These are phyloP conservation scores for Pemphredon lugubris DNA, from an alignment of 2,888 invertebrate genomes.

Conservation along the genomic window DNA sequence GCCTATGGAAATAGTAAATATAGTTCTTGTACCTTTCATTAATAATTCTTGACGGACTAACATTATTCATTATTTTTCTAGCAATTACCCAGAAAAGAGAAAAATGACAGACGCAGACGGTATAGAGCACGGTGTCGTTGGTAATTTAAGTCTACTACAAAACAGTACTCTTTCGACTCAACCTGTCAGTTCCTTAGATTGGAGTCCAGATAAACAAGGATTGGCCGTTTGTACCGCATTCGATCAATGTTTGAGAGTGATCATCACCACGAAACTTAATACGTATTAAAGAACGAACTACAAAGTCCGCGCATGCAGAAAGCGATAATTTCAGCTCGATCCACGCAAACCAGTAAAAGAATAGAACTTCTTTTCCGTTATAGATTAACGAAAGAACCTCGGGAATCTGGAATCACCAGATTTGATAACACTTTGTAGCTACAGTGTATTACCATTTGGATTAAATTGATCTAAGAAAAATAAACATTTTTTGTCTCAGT, in stretches of 20 bases:
- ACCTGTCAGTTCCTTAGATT: conserved; percentile 94
- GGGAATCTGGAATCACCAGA: too few species aligned
- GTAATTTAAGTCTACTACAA: conserved; percentile 89
- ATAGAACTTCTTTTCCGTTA: too few species aligned
- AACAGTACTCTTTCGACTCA: conserved; percentile 92
- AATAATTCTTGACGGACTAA: neutral
- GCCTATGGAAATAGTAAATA: conserved; percentile 97
- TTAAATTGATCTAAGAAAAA: too few species aligned
- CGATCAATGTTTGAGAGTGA: conserved; percentile 93
- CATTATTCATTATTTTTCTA: conserved; percentile 68
- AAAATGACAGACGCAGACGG: conserved; percentile 88
- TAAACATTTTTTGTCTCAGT: too few species aligned
- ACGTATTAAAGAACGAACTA: conserved; percentile 81
- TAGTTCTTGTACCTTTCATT: neutral
- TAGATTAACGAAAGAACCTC: too few species aligned
- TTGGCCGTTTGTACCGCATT: conserved; percentile 94
- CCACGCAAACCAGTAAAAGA: too few species aligned
- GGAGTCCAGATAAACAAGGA: conserved; percentile 95
- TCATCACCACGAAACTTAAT: conserved; percentile 94
- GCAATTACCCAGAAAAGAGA: conserved; percentile 91
- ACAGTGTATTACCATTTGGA: too few species aligned
- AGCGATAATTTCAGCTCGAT: too few species aligned
- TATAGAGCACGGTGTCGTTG: conserved; percentile 88
- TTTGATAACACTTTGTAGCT: too few species aligned
- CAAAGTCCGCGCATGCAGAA: too few species aligned